phyloP scores from a whole-genome alignment of 2,797 vertebrate genomes.

The Ceryle rudis region DNA sequence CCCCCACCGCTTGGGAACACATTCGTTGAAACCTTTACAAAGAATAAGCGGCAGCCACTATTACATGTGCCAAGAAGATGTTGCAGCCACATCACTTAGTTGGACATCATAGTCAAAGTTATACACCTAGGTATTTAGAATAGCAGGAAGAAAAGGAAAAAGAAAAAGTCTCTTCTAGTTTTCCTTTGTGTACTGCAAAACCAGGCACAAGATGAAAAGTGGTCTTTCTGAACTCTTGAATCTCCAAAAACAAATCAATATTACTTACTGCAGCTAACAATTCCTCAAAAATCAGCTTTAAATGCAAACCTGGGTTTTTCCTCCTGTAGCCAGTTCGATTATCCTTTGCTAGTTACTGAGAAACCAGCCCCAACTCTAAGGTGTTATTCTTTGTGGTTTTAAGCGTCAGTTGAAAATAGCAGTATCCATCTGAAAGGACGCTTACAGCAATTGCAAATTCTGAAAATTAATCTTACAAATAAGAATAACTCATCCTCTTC shows the following conservation, averaged over 20 bases:
- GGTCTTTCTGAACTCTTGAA: neutral
- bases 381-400: neutral
- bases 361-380: neutral
- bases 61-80: neutral
- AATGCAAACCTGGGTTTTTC: neutral
- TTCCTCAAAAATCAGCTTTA: neutral
- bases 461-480: neutral
- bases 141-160: neutral
- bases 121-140: neutral
- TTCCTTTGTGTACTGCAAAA: neutral
- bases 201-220: neutral
- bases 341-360: neutral
- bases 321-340: neutral
- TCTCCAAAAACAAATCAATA: neutral
- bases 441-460: neutral
- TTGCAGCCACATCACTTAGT: neutral
- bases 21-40: neutral
- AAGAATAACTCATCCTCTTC: neutral
- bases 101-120: neutral
- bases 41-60: neutral
- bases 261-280: neutral
- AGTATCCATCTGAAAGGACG: neutral
- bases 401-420: neutral
- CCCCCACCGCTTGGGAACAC: accelerated
- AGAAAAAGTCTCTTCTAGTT: neutral